These are phyloP conservation scores for Dermochelys coriacea DNA, from an alignment of 2,797 vertebrate genomes.

Conservation along the genomic window DNA sequence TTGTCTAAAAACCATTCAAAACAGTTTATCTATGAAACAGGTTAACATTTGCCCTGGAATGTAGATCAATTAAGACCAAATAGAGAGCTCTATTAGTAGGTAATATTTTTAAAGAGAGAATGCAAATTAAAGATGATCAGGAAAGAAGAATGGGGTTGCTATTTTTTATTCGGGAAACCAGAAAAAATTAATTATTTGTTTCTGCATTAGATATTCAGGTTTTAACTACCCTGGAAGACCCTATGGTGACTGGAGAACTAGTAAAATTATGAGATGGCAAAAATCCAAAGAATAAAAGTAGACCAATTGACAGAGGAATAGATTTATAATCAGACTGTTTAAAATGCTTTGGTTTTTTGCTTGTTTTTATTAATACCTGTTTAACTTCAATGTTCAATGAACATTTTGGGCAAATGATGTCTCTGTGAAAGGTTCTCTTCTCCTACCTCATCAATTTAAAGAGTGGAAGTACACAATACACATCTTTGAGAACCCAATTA, in stretches of 20 bases:
- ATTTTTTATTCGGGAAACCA: background rate
- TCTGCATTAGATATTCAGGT: background rate
- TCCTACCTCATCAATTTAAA: background rate
- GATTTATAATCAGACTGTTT: background rate
- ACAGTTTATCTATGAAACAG: background rate
- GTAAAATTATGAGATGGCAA: background rate
- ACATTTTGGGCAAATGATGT: background rate
- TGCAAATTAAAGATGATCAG: background rate
- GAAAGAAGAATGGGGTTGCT: background rate
- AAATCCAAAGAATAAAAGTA: background rate
- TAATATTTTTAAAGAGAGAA: background rate
- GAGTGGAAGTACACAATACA: background rate
- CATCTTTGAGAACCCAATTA: background rate
- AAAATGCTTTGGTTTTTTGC: background rate
- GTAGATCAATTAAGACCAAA: slow-evolving; percentile 31
- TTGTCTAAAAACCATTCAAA: slow-evolving; percentile 7
- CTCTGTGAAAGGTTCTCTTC: fast-evolving
- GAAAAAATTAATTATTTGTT: background rate
- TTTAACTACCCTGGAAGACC: slow-evolving; percentile 2
- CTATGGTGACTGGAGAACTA: background rate
- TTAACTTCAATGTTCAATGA: fast-evolving
- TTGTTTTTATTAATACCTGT: background rate
- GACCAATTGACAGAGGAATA: background rate
- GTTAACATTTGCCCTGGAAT: slow-evolving; percentile 8
- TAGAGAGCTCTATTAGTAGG: background rate